A percentile compares a stretch with the other conserved stretches of the same genome.
These are phyloP conservation scores for Rhynchophorus ferrugineus DNA, from an alignment of 1,140 invertebrate genomes.

Conservation along the genomic window DNA sequence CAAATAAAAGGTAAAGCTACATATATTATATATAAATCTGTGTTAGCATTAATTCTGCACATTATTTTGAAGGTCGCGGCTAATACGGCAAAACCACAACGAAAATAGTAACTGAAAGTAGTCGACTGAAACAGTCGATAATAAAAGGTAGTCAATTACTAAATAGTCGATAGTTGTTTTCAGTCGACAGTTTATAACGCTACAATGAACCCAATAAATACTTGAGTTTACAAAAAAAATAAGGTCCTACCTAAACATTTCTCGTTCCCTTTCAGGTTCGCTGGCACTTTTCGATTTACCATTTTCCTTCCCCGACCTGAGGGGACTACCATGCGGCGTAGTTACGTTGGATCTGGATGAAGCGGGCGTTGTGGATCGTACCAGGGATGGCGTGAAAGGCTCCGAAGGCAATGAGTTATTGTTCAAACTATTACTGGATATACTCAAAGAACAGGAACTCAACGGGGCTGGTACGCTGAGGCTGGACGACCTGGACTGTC, in stretches of 20 bases:
- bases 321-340: conserved; percentile 30
- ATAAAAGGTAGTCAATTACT: no score
- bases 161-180: no score
- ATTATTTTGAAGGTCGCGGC: no score
- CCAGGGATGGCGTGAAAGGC: conserved; percentile 38
- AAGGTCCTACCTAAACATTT: conserved; percentile 41
- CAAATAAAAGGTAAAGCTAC: no score
- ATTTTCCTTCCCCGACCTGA: conserved; percentile 31
- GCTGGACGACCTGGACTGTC: conserved; percentile 45
- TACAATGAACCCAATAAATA: no score
- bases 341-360: conserved; percentile 29
- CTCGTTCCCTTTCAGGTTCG: conserved; percentile 46
- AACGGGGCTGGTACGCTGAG: conserved; percentile 42
- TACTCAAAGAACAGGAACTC: conserved; percentile 37
- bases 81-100: no score
- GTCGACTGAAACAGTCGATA: no score
- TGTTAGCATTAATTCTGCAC: no score
- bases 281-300: conserved; percentile 46
- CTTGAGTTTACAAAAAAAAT: no score
- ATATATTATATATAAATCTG: no score
- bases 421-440: conserved; percentile 37
- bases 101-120: no score
- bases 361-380: conserved; percentile 36
- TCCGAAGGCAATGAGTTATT: conserved; percentile 32
- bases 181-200: no score